These are phyloP conservation scores for Sandelia bainsii DNA, from an alignment of 2,797 vertebrate genomes.

Conservation along the genomic window DNA sequence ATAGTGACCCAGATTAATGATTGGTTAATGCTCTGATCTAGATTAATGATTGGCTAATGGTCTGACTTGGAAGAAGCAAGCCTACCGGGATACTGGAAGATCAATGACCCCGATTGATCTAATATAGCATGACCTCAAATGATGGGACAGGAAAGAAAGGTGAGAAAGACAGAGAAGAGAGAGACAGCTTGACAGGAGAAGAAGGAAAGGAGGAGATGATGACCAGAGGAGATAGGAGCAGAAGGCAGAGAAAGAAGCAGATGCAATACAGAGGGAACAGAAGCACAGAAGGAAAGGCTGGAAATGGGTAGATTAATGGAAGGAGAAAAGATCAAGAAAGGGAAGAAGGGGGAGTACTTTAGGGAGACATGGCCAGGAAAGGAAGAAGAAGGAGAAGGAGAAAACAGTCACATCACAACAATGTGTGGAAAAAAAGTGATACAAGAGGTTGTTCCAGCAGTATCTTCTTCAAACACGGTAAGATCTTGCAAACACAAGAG, in stretches of 20 bases:
- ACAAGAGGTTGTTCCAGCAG: conserved; percentile 9
- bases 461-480: conserved; percentile 15
- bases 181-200: conserved; percentile 26
- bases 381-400: background rate
- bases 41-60: conserved; percentile 71
- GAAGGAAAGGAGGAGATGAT: background rate
- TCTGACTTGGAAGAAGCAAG: conserved; percentile 45
- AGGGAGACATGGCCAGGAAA: background rate
- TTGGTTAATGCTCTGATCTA: conserved; percentile 62
- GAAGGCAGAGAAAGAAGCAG: conserved; percentile 12
- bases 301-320: background rate
- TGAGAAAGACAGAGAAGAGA: background rate
- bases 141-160: conserved; percentile 7
- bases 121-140: conserved; percentile 51
- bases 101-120: conserved; percentile 64
- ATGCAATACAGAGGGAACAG: conserved; percentile 18
- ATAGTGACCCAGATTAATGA: conserved; percentile 54
- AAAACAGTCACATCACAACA: conserved; percentile 18
- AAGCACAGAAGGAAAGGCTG: background rate
- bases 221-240: conserved; percentile 22
- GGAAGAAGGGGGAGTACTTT: background rate
- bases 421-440: background rate
- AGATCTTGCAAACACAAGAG: background rate
- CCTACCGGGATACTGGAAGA: conserved; percentile 36
- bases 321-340: background rate